These are phyloP conservation scores for Nibea coibor DNA, from an alignment of 2,113 vertebrate species.

Conservation along the genomic window DNA sequence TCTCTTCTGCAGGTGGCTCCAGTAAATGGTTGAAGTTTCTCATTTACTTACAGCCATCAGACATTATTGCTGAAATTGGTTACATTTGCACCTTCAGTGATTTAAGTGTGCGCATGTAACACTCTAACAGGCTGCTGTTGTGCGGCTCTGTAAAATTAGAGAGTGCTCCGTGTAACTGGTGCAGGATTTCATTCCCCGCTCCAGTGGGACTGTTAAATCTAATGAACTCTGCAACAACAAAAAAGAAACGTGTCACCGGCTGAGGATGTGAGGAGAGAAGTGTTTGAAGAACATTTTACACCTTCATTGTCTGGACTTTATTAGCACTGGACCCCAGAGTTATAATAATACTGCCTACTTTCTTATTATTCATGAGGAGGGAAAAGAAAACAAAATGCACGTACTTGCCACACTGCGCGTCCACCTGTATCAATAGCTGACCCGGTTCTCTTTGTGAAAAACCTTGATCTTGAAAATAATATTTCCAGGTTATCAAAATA, in stretches of 20 bases:
- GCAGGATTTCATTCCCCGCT: conserved; percentile 33
- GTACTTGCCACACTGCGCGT: conserved; percentile 6
- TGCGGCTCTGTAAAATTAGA: not conserved
- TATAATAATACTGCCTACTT: conserved; percentile 39
- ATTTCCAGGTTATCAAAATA: conserved; percentile 57
- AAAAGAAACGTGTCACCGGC: conserved; percentile 13
- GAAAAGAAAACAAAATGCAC: conserved; percentile 10
- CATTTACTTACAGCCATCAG: conserved; percentile 3
- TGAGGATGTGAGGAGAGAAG: conserved; percentile 21
- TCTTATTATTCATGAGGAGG: conserved; percentile 31
- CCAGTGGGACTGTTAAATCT: conserved; percentile 29
- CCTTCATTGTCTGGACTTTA: conserved; percentile 13
- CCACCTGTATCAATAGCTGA: conserved; percentile 74
- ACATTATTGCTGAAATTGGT: not conserved
- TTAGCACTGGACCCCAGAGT: not conserved
- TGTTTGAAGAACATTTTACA: conserved; percentile 31
- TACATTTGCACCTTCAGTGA: not conserved
- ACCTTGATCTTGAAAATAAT: conserved; percentile 46
- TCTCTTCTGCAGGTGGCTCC: not conserved
- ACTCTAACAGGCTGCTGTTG: conserved; percentile 10
- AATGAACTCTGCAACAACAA: conserved; percentile 30
- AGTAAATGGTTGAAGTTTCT: not conserved
- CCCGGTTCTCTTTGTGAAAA: conserved; percentile 12
- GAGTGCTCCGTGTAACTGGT: not conserved
- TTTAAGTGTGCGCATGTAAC: not conserved